These are phyloP conservation scores for Ptilonorhynchus violaceus DNA, from an alignment of 2,113 vertebrate genomes.

Conservation along the genomic window DNA sequence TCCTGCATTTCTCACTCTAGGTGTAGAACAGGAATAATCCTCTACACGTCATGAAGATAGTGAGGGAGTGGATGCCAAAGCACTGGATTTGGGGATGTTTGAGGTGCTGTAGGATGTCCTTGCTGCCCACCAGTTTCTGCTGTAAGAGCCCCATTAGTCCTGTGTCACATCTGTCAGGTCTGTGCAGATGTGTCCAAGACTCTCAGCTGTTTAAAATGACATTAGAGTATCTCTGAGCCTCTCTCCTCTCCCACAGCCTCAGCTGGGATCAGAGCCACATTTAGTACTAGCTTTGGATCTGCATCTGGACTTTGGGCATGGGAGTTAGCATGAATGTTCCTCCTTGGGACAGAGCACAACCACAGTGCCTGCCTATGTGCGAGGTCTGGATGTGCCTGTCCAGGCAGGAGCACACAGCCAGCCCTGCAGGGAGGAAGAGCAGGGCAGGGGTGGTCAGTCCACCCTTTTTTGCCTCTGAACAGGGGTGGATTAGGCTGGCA, in stretches of 20 bases:
- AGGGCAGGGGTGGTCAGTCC: not conserved
- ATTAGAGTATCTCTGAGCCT: not conserved
- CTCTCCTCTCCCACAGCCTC: not conserved
- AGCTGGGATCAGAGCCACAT: not conserved
- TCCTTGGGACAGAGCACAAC: not conserved
- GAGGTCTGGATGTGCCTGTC: not conserved
- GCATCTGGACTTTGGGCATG: not conserved
- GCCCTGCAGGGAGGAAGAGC: not conserved
- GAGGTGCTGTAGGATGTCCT: not conserved
- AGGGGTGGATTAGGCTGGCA: not conserved
- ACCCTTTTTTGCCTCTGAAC: not conserved
- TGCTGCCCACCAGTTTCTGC: not conserved
- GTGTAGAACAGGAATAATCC: not conserved
- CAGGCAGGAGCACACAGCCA: not conserved
- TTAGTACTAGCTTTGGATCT: not conserved
- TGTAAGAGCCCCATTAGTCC: rapidly evolving
- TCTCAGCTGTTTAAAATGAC: not conserved
- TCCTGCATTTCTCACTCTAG: not conserved
- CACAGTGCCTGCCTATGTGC: too few relatives aligned
- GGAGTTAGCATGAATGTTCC: too few relatives aligned
- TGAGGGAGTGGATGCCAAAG: not conserved
- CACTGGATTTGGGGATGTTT: not conserved
- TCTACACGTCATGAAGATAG: not conserved
- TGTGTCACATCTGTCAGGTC: not conserved
- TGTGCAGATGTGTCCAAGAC: not conserved